A percentile compares a stretch with the other conserved stretches of the same genome.
phyloP scores from a whole-genome alignment of 2,888 invertebrate species.

The Aleiodes alternator region DNA sequence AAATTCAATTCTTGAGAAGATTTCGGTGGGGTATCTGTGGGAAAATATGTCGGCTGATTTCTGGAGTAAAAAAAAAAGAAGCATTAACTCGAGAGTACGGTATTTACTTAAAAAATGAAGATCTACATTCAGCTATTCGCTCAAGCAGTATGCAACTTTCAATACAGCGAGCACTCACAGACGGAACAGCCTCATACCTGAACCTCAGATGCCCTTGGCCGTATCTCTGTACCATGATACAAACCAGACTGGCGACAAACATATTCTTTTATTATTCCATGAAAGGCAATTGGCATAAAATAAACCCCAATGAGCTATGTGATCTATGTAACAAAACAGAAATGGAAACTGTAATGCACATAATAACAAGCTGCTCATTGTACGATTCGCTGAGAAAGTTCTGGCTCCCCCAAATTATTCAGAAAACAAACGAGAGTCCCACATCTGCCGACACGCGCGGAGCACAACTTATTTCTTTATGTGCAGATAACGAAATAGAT shows the following conservation, averaged over 20 bases:
- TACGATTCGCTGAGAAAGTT: background rate
- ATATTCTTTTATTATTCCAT: slow-evolving; percentile 2
- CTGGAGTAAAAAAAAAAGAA: background rate
- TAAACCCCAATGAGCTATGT: slow-evolving; percentile 12
- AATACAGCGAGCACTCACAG: background rate
- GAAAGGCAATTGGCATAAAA: slow-evolving; percentile 4
- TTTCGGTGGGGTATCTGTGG: background rate
- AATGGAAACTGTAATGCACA: background rate
- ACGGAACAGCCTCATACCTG: background rate
- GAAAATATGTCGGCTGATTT: background rate
- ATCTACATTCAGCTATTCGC: background rate
- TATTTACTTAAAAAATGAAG: background rate
- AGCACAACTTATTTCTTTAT: background rate
- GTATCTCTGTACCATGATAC: slow-evolving; percentile 2
- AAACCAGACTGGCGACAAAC: slow-evolving; percentile 16
- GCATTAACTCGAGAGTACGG: background rate
- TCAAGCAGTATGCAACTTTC: background rate
- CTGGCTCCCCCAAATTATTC: background rate
- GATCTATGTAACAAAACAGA: slow-evolving; percentile 16
- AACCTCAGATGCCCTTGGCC: slow-evolving; percentile 7
- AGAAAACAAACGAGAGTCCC: background rate
- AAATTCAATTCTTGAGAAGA: background rate
- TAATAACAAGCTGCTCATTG: slow-evolving; percentile 1
- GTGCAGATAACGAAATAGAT: background rate
- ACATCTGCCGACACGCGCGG: no score